phyloP scores from a whole-genome alignment of 1,140 invertebrate genomes.

The Bacillus rossius region DNA sequence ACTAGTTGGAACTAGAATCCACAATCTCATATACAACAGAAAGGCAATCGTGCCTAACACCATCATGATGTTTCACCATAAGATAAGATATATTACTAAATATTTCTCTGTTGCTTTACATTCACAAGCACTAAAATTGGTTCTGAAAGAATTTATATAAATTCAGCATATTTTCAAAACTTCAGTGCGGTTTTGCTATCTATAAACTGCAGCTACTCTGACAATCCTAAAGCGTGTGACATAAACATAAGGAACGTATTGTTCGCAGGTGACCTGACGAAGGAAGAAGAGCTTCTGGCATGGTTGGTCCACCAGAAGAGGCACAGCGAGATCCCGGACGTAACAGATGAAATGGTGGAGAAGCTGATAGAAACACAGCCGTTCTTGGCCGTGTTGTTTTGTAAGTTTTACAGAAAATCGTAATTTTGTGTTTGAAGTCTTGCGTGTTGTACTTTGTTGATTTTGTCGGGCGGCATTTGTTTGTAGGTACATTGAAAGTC shows the following conservation, averaged over 20 bases:
- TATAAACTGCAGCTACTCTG: too few species aligned
- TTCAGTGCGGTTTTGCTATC: too few species aligned
- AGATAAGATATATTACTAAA: too few species aligned
- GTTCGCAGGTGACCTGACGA: conserved; percentile 69
- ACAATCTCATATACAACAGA: too few species aligned
- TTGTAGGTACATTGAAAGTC: background rate
- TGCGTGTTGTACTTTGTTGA: background rate
- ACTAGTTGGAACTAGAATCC: too few species aligned
- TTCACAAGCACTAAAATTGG: too few species aligned
- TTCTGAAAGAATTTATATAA: too few species aligned
- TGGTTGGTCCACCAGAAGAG: conserved; percentile 87
- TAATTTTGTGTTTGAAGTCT: background rate
- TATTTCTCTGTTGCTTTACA: too few species aligned
- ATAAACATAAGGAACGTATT: background rate
- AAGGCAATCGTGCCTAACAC: too few species aligned
- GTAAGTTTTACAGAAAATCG: conserved; percentile 65
- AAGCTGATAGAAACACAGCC: conserved; percentile 75
- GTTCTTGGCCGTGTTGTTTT: conserved; percentile 80
- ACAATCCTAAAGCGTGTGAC: background rate
- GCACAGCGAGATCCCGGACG: conserved; percentile 86
- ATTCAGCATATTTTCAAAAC: too few species aligned
- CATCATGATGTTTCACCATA: too few species aligned
- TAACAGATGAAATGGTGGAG: conserved; percentile 92
- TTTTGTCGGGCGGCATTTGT: background rate
- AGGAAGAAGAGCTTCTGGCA: conserved; percentile 83